These are phyloP conservation scores for Macrosteles quadrilineatus DNA, from an alignment of 1,140 invertebrate genomes.

Conservation along the genomic window DNA sequence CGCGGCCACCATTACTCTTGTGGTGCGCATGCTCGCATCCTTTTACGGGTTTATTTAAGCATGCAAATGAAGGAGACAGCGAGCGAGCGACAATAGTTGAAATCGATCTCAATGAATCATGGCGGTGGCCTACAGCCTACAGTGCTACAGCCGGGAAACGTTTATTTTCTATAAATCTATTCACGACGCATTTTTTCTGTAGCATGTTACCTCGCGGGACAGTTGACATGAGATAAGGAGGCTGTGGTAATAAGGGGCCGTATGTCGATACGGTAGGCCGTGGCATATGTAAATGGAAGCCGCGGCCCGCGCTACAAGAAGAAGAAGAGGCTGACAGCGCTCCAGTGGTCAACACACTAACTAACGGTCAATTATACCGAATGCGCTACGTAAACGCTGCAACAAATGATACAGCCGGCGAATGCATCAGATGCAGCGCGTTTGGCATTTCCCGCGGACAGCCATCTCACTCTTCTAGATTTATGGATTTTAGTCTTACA, in stretches of 20 bases:
- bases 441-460: too few species aligned
- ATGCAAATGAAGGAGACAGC: not conserved
- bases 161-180: conserved; percentile 28
- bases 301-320: not conserved
- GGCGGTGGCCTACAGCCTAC: not conserved
- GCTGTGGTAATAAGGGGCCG: conserved; percentile 27
- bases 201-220: conserved; percentile 15
- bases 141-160: too few species aligned
- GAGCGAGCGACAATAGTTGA: conserved; percentile 13
- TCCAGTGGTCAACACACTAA: conserved; percentile 20
- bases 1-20: not conserved
- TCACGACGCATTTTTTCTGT: conserved; percentile 20
- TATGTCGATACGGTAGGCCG: conserved; percentile 23
- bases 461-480: too few species aligned
- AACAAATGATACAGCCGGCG: not conserved
- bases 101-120: conserved; percentile 26
- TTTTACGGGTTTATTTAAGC: conserved; percentile 11
- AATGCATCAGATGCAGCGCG: not conserved
- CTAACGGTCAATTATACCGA: conserved; percentile 28
- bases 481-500: too few species aligned
- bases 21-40: not conserved
- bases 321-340: not conserved
- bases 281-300: conserved; percentile 27
- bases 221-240: conserved; percentile 26
- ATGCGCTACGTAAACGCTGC: not conserved